Conservation (phyloP, 2,797 vertebrate genomes). For the Melanotaenia trifasciata region DNA sequence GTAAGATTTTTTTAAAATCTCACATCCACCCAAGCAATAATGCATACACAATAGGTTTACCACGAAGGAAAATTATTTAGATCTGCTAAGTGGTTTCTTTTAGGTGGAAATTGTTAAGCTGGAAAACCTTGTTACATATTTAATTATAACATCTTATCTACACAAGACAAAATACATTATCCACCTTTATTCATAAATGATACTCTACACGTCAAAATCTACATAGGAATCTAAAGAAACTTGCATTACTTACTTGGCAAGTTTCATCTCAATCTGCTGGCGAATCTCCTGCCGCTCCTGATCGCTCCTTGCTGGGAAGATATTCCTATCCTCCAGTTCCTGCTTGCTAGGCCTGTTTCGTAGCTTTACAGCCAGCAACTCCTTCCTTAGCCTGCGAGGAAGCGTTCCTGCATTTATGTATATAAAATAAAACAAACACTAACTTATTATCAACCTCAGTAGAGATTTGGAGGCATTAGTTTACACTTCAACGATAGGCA, state of each 20-base stretch:
- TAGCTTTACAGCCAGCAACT: constrained; percentile 93
- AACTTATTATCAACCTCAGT: not conserved
- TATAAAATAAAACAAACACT: constrained; percentile 19
- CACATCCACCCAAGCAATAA: constrained; percentile 36
- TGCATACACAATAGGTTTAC: constrained; percentile 12
- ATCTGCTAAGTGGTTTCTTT: not conserved
- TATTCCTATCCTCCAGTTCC: constrained; percentile 96
- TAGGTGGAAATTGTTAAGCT: not conserved
- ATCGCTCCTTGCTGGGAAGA: constrained; percentile 94
- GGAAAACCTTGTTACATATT: not conserved
- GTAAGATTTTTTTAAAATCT: constrained; percentile 32
- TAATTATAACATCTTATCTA: not conserved
- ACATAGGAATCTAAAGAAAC: constrained; percentile 1
- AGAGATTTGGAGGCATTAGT: not conserved
- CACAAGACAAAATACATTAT: not conserved
- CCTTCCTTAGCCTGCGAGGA: constrained; percentile 96
- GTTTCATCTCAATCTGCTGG: constrained; percentile 98
- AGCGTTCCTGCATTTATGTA: constrained; percentile 88
- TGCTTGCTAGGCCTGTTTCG: constrained; percentile 96
- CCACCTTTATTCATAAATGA: not conserved
- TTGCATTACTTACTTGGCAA: constrained; percentile 91
- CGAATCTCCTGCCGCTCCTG: constrained; percentile 96
- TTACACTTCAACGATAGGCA: constrained; percentile 3
- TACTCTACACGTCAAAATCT: not conserved
- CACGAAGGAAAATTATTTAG: not conserved